Base-by-base conservation (phyloP, 1,140 invertebrate genomes). In the Eumeta japonica region DNA sequence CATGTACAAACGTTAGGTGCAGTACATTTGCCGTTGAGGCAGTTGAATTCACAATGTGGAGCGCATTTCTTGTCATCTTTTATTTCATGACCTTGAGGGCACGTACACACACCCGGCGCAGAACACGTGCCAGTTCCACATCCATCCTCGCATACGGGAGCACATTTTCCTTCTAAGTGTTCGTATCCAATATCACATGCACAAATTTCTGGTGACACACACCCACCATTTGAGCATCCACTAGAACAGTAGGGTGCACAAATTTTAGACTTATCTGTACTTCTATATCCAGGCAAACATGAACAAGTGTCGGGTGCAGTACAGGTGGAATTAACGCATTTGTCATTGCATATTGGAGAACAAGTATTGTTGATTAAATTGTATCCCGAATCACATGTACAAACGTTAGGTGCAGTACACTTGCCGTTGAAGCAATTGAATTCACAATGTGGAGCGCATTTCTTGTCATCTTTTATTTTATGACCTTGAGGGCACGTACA, bases 1-100 rank as follows among this genome's bases (percentile, higher is more conserved):
- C 82, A 83, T 29, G 58, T 43, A 43, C 81, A 83, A 19, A 47
- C 48, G 41, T 81, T 70, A 2, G 80, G 79, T 0, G 58, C 68
- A 10, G 72, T 47, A 45, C 81, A 83, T 5, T 40, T 59, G 2
- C 81, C 81, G 45, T 80, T 61, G 1, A 28, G 30, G 24, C 63
- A 67, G 3, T 28, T 37, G 5, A 37, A 43, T 10, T 36, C 9
- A 17, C 63, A 67, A 15, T 46, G 20, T 7, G 60, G 56, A 3
- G 33, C 10, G 37, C 62, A 62, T 17, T 41, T 30, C 17, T 51
- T 40, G 11, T 53, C 40, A 12, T 44, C 43, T 17, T 54, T 18
- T 35, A 50, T 52, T 20, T 34, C 19, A 15, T 7, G 79, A 4
- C 77, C 76, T 2, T 37, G 17, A n/a, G 63, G 43, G 28, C 79